phyloP scores from a whole-genome alignment of 2,113 vertebrate species.

The Centropus bengalensis region DNA sequence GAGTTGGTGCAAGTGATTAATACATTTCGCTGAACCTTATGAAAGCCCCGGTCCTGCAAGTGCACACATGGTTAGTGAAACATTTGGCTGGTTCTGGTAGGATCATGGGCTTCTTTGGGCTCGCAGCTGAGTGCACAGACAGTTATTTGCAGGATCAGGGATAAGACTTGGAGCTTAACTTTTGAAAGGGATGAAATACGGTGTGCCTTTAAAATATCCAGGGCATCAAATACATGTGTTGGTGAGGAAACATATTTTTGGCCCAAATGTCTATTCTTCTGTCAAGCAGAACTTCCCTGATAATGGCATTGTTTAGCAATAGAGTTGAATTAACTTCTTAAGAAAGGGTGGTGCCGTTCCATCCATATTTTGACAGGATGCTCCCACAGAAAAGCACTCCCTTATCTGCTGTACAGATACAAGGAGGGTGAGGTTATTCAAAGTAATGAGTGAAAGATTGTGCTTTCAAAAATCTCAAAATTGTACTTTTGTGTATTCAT shows the following conservation, averaged over 20 bases:
- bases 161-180: background rate
- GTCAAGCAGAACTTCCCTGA: background rate
- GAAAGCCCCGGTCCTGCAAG: slow-evolving; percentile 19
- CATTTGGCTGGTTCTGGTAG: background rate
- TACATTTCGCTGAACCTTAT: slow-evolving; percentile 27
- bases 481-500: background rate
- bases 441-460: background rate
- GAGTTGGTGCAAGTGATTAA: slow-evolving; percentile 60
- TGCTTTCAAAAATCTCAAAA: background rate
- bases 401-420: background rate
- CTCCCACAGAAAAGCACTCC: background rate
- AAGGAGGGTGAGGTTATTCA: background rate
- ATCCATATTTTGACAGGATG: background rate
- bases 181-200: background rate
- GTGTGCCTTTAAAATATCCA: background rate
- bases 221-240: background rate
- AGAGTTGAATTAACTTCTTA: background rate
- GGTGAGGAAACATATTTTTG: background rate
- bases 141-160: background rate
- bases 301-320: background rate
- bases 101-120: background rate
- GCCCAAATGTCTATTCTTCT: background rate
- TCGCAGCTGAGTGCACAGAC: background rate
- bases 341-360: background rate
- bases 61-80: background rate